Base-by-base conservation (phyloP, 2,797 vertebrate species). In the Linurgus olivaceus region DNA sequence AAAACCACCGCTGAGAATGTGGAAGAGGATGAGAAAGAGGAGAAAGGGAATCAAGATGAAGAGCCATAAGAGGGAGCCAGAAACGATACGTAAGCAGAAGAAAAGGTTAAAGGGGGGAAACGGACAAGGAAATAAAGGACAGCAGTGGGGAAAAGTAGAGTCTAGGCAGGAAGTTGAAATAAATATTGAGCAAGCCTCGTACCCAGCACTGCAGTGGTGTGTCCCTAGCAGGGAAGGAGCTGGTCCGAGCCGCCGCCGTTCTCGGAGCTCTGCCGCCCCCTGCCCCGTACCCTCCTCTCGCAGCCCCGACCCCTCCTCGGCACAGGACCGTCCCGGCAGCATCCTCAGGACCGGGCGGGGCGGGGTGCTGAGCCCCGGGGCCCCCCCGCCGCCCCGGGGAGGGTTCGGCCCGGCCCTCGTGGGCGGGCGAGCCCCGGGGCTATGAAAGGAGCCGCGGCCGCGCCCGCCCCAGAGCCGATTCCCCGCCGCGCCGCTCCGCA, bases 401-500 rank as follows among this genome's bases (percentile, higher is more conserved):
- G 74, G 80, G 23, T 2, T 54, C 31, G 44, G 45, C 7, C 75
- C 48, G 29, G 57, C 76, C 76, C 83, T 33, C 42, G 37, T 38
- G 54, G 93, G 71, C 40, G 88, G 81, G 57, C 31, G 29, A 13
- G 37, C 4, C 25, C 35, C 76, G 42, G 57, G 2, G 65, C 78
- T 94, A 92, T 95, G 87, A 95, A 93, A 90, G 66, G n/a, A 65
- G n/a, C 79, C 1, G 57, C 48, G 71, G 52, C 19, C 31, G 52
- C 29, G 0, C 35, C 83, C 90, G 48, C 48, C 58, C 63, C 63
- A 94, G 33, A 94, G 90, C 94, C 90, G 88, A 37, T 82, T 19
- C n/a, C 40, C 40, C 73, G 55, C 86, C 67, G 93, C 90, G 63
- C 85, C 52, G 92, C 93, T 88, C 80, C 72, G 76, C 68, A 90